Evolutionary conservation across 2,888 invertebrate species (phyloP).

Genomic region (Sarcophaga rosellei): DNA sequence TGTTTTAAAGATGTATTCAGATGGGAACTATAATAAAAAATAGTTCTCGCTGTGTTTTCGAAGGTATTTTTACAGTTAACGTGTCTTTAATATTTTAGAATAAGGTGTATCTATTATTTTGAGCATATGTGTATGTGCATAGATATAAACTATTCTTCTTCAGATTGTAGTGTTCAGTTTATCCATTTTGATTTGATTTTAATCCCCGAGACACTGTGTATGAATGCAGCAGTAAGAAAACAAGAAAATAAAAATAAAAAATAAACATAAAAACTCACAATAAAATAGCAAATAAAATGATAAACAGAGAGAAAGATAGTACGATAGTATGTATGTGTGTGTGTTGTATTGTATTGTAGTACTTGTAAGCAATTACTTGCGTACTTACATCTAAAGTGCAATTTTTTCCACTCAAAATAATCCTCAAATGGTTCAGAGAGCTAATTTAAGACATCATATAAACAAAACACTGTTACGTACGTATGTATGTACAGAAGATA

Average conservation of each 20-base stretch:
- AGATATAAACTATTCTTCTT: background rate
- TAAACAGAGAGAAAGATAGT: background rate
- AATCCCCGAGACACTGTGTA: slow-evolving; percentile 70
- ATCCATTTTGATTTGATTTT: slow-evolving; percentile 74
- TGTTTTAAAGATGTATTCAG: too few relatives aligned
- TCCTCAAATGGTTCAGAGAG: slow-evolving; percentile 70
- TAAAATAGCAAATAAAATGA: slow-evolving; percentile 26
- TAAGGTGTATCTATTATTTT: too few relatives aligned
- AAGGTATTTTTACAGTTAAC: too few relatives aligned
- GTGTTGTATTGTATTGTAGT: background rate
- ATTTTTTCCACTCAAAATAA: slow-evolving; percentile 78
- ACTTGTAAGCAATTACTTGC: slow-evolving; percentile 74
- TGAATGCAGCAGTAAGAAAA: background rate
- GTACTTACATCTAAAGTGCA: slow-evolving; percentile 73
- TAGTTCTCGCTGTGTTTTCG: too few relatives aligned
- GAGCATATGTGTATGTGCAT: too few relatives aligned
- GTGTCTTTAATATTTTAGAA: too few relatives aligned
- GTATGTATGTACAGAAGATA: background rate
- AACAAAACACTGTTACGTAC: background rate
- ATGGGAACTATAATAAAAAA: too few relatives aligned
- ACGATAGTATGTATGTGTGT: too few relatives aligned
- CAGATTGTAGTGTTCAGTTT: slow-evolving; percentile 52
- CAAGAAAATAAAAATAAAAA: slow-evolving; percentile 1
- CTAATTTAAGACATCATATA: slow-evolving; percentile 46
- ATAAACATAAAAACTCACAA: slow-evolving; percentile 27